Base-by-base conservation (phyloP, 2,888 invertebrate genomes). In the Nomada fabriciana region DNA sequence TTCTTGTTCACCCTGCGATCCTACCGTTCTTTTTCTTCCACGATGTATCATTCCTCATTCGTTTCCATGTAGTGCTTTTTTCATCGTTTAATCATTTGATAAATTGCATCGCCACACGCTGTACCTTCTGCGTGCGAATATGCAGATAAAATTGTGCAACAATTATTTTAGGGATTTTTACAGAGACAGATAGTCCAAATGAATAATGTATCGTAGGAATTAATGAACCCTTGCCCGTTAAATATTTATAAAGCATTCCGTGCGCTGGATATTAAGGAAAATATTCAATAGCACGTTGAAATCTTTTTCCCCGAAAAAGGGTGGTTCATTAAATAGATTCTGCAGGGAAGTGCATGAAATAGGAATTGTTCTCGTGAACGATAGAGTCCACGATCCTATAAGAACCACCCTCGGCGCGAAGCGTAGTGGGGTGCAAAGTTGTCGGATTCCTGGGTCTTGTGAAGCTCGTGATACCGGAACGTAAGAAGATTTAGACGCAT, bases 281-380 rank as follows among this genome's bases (percentile, higher is more conserved):
- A 36, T 36, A 36, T 36, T 36, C 36, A 36, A 36, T 36, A 36
- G 7, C 36, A 7, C 36, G 36, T 36, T 7, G 36, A 36, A 36
- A 36, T 7, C 36, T 36, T 7, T 36, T 36, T 36, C 36, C 36
- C 36, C 36, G 36, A 36, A 36, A 36, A 36, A 36, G 36, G 7
- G 36, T 36, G 36, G 36, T 36, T 7, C 7, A 36, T 36, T 36
- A 7, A 36, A 36, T 36, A 36, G 36, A 36, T 36, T 5, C 36
- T 5, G 47, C 13, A 47, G 11, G 13, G 47, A 47, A 47, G 47
- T 15, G 36, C 15, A 47, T 47, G 47, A 90, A 89, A 84, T 87
- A 88, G 89, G 88, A 90, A 90, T 91, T 88, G 86, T 87, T 86
- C 83, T 79, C 52, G 36, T 36, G 80, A 82, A 76, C 59, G 59